Base-by-base conservation (phyloP, 2,888 invertebrate species). In the Glyphotaelius pellucidus region DNA sequence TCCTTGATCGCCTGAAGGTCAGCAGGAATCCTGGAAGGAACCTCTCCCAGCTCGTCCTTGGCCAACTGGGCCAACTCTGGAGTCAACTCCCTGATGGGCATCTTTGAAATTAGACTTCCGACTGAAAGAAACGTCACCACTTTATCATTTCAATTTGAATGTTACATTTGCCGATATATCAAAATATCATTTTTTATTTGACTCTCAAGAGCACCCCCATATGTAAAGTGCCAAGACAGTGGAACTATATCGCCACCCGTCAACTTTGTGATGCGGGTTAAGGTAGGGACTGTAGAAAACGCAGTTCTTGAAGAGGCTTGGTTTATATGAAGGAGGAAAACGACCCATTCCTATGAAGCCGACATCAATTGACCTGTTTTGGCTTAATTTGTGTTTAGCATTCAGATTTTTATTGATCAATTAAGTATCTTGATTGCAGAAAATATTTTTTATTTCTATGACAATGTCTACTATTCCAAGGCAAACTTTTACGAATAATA, bases 11-110 rank as follows among this genome's bases (percentile, higher is more conserved):
- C 87, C 90, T 95, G 95, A 67, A 97, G 94, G 94, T 96, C 96
- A 91, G 95, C 95, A 1, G 94, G 94, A 79, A 96, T 94, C 80
- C 95, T 94, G 11, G 95, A 95, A 0, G 96, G 96, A 93, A 96
- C 96, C 94, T 97, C 97, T 92, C 96, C 95, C 80, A 97, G 94
- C 94, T 97, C 96, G 25, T 94, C 93, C 83, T 94, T 94, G 2
- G 97, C 97, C 93, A 95, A 95, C 93, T 94, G 94, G 92, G 94
- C 94, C 38, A 96, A 94, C 90, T 95, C 95, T 52, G 95, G 94
- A 1, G 94, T 91, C 14, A 95, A 92, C 81, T 93, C 93, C 31
- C 94, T 94, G 2, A 94, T 84, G 30, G 91, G 93, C 94, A 94
- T 94, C 25, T 86, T 88, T 79, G 67, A 67, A 67, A 67, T 67